These are phyloP conservation scores for Rhyzopertha dominica DNA, from an alignment of 1,140 invertebrate genomes.

Conservation along the genomic window DNA sequence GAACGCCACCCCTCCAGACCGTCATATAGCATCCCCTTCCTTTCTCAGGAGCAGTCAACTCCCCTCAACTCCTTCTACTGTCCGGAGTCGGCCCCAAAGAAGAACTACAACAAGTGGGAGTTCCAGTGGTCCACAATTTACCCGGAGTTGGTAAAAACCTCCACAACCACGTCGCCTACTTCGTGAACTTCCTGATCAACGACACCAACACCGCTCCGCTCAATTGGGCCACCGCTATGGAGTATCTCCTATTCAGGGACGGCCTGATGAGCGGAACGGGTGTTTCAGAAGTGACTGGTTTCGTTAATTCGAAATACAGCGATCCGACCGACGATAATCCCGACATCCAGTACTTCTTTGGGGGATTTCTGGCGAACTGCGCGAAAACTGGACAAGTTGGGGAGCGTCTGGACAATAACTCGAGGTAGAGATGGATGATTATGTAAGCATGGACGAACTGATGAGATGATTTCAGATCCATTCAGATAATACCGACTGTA, in stretches of 20 bases:
- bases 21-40: constrained; percentile 22
- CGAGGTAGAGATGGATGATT: no score
- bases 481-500: constrained; percentile 61
- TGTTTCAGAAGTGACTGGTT: constrained; percentile 76
- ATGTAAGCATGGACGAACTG: no score
- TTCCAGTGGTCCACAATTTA: constrained; percentile 65
- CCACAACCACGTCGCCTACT: constrained; percentile 79
- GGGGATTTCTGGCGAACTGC: constrained; percentile 76
- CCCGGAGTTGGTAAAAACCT: constrained; percentile 84
- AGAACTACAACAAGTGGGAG: constrained; percentile 59
- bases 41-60: constrained; percentile 66
- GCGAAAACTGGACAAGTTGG: constrained; percentile 80
- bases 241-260: constrained; percentile 77
- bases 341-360: constrained; percentile 81
- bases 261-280: constrained; percentile 80
- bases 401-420: constrained; percentile 60
- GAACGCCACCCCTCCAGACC: no score
- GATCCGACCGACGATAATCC: constrained; percentile 70
- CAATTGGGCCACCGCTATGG: constrained; percentile 85
- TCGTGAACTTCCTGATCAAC: constrained; percentile 72
- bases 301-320: constrained; percentile 75
- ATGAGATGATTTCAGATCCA: no score
- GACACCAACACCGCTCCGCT: constrained; percentile 75
- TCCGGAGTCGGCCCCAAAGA: constrained; percentile 76
- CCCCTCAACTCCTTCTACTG: constrained; percentile 76